Base-by-base conservation (phyloP, 1,140 invertebrate species). In the Tetramorium simillimum region DNA sequence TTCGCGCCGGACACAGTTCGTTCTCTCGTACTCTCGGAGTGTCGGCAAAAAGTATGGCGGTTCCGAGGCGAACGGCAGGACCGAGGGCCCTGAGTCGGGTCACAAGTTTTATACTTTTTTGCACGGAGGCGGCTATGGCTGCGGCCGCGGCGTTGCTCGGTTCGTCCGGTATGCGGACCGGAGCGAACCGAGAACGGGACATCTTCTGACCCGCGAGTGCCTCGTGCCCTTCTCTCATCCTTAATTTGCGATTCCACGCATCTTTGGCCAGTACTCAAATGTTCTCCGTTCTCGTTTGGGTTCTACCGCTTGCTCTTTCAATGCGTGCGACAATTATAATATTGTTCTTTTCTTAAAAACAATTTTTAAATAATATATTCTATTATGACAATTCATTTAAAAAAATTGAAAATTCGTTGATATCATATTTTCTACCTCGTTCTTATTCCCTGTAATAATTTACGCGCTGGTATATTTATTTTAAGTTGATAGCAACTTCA, bases 41-140 rank as follows among this genome's bases (percentile, higher is more conserved):
- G 92, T 94, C 87, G 92, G 88, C 92, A 93, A 94, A 94, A 94
- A 94, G 91, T 92, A 93, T 92, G 91, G 93, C 85, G 89, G 92
- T 93, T 89, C 84, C 86, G 90, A 92, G 90, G 91, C 91, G 91
- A 92, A 92, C 89, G 89, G 92, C 87, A 91, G 67, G 86, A 88
- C 86, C 87, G 89, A 63, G 70, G 81, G 84, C 73, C 21, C 69
- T 51, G 58, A 89, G 93, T 89, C 91, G 92, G 93, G 93, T 94
- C 93, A 94, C 89, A 90, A 85, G 88, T 93, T 92, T 92, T 92
- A 84, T 91, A 90, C 91, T 69, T 93, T 93, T 93, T 93, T 93
- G 87, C 86, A 63, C 62, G 88, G 46, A 86, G 82, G 84, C 73
- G 76, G 70, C 80, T 56, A 80, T 77, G 72, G 53, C 77, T 51